phyloP scores from a whole-genome alignment of 2,888 invertebrate species.

The Gandaritis pyraliata region DNA sequence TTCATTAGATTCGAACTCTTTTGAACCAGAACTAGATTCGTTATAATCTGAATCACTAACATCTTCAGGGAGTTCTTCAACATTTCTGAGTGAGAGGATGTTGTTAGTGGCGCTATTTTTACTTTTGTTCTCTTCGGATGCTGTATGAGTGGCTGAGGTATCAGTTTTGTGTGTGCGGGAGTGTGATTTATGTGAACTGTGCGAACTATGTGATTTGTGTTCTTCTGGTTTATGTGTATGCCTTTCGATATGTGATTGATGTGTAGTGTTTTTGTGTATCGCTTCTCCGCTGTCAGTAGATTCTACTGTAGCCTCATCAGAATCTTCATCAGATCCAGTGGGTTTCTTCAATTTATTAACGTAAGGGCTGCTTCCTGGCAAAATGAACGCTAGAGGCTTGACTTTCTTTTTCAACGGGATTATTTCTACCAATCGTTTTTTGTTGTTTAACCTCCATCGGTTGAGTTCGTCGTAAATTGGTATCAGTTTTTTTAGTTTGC shows the following conservation, averaged over 20 bases:
- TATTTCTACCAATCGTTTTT: conserved; percentile 13
- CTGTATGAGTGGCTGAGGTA: neutral
- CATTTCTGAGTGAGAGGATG: neutral
- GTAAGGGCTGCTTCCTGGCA: conserved; percentile 3
- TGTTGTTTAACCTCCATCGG: conserved; percentile 13
- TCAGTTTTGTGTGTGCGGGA: neutral
- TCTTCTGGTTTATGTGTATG: neutral
- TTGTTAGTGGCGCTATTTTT: neutral
- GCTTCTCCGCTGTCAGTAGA: neutral
- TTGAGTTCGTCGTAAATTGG: conserved; percentile 19
- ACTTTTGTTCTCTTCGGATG: neutral
- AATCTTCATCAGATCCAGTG: neutral
- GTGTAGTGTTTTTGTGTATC: neutral
- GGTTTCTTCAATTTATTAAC: conserved; percentile 2
- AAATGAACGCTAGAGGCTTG: conserved; percentile 22
- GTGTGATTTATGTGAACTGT: neutral
- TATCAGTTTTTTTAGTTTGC: conserved; percentile 22
- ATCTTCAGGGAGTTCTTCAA: neutral
- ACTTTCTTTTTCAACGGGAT: conserved; percentile 18
- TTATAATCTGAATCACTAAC: neutral
- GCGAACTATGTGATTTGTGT: neutral
- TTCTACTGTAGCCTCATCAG: neutral
- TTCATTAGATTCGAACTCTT: neutral
- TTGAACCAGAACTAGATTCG: neutral
- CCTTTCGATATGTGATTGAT: too few species aligned